Evolutionary conservation across 2,888 invertebrate species (phyloP).

Genomic region (Plebejus anna): DNA sequence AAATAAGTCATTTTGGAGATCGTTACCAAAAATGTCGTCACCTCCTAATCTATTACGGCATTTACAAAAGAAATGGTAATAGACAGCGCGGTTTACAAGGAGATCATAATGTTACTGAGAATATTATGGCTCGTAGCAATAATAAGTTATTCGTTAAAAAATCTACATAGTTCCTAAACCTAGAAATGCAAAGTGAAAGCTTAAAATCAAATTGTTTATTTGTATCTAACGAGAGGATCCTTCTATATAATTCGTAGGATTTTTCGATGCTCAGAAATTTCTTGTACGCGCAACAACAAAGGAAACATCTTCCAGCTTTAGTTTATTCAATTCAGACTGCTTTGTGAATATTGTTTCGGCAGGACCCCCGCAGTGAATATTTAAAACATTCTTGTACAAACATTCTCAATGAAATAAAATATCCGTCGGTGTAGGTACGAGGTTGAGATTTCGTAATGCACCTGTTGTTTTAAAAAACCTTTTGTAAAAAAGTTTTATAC

Average conservation of each 20-base stretch:
- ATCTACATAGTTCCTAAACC: background rate
- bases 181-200: background rate
- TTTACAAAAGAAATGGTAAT: slow-evolving; percentile 19
- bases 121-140: background rate
- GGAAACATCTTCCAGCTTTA: slow-evolving; percentile 7
- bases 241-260: background rate
- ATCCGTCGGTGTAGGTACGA: background rate
- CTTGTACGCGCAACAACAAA: slow-evolving; percentile 16
- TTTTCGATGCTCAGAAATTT: background rate
- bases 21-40: too few species aligned
- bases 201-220: background rate
- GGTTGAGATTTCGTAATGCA: background rate
- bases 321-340: slow-evolving; percentile 23
- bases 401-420: slow-evolving; percentile 15
- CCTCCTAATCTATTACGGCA: background rate
- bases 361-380: slow-evolving; percentile 16
- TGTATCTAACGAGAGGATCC: background rate
- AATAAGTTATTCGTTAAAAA: background rate
- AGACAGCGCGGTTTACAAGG: slow-evolving; percentile 10
- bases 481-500: background rate
- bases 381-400: slow-evolving; percentile 22
- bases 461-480: background rate
- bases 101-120: slow-evolving; percentile 6
- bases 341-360: slow-evolving; percentile 26
- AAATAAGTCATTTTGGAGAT: too few species aligned